A percentile compares a stretch with the other conserved stretches of the same genome.
phyloP scores from a whole-genome alignment of 2,113 vertebrate genomes.

The Oreochromis tanganicae region DNA sequence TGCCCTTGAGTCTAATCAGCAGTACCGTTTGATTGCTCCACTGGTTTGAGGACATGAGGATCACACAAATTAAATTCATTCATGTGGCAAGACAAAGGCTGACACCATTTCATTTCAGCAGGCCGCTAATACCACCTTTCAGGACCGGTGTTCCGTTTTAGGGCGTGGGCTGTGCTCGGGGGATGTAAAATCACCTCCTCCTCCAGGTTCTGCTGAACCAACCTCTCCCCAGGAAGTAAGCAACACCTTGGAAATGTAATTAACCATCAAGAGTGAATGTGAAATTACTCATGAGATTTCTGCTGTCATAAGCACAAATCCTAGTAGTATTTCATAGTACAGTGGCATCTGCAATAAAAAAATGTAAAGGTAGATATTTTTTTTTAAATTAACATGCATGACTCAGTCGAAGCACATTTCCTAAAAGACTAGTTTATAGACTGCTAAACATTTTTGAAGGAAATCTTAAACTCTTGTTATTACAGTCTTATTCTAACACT shows the following conservation, averaged over 20 bases:
- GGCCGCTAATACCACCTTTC: conserved; percentile 48
- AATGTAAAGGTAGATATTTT: neutral
- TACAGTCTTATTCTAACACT: neutral
- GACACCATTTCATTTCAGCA: conserved; percentile 52
- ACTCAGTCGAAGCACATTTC: neutral
- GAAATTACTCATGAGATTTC: conserved; percentile 17
- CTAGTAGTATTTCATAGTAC: neutral
- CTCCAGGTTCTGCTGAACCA: conserved; percentile 19
- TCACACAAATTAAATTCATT: conserved; percentile 56
- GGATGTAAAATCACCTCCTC: conserved; percentile 54
- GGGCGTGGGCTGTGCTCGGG: neutral
- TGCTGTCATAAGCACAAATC: conserved; percentile 1
- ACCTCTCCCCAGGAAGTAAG: conserved; percentile 37
- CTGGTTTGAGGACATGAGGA: conserved; percentile 35
- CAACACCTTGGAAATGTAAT: conserved; percentile 62
- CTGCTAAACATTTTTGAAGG: neutral
- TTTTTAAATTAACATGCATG: neutral
- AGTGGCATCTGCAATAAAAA: neutral
- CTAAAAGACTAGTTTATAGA: neutral
- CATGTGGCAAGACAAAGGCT: conserved; percentile 61
- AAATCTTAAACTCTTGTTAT: neutral
- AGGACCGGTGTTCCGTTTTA: conserved; percentile 44
- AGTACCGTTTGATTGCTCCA: conserved; percentile 36
- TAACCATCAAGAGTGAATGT: conserved; percentile 35
- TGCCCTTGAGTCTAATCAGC: conserved; percentile 52